Conservation (phyloP, 1,140 invertebrate genomes). For the Myzus persicae region DNA sequence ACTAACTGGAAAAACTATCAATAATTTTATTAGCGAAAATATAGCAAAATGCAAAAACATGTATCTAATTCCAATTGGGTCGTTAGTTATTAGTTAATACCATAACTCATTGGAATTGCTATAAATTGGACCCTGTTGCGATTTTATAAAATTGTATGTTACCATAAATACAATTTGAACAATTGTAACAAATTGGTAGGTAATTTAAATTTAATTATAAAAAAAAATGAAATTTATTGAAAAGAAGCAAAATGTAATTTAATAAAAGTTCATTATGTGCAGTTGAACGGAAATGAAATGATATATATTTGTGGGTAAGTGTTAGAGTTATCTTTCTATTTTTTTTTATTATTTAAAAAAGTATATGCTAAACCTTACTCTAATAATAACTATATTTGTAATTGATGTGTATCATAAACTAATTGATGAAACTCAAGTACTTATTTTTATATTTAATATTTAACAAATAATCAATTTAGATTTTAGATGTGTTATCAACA, state of each 20-base stretch:
- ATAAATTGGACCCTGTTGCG: neutral
- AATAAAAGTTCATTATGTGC: neutral
- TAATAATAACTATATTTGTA: neutral
- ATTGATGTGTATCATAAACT: neutral
- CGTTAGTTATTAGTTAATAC: neutral
- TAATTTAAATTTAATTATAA: neutral
- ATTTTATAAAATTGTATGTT: neutral
- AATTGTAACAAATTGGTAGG: neutral
- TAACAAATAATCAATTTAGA: neutral
- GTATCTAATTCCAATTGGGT: neutral
- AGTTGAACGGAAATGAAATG: neutral
- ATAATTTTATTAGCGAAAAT: neutral
- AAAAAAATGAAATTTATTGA: neutral
- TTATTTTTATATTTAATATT: neutral
- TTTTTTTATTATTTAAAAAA: neutral
- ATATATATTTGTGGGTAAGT: neutral
- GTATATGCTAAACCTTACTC: neutral
- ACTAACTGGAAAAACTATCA: neutral
- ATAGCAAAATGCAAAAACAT: neutral
- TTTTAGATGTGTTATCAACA: no score
- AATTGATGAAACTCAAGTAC: neutral
- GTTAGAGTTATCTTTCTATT: neutral
- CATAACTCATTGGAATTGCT: neutral
- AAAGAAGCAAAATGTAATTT: neutral
- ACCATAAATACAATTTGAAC: neutral